Evolutionary conservation across 2,113 vertebrate species (phyloP).

Genomic region (Varanus komodoensis): DNA sequence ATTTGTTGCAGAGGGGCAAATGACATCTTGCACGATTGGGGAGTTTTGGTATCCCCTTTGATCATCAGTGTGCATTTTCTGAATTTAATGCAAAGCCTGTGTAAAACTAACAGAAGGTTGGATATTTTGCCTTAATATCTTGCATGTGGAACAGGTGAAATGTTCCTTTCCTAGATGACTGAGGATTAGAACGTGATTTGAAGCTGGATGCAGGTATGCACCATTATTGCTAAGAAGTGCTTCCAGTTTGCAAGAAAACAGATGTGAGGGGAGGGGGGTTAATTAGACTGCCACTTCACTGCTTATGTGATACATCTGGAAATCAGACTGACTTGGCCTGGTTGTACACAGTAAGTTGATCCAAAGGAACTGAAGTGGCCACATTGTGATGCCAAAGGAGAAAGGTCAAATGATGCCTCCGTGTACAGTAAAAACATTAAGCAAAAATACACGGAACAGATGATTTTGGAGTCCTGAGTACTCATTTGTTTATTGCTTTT

Average conservation of each 20-base stretch:
- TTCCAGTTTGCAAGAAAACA: background rate
- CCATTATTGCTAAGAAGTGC: background rate
- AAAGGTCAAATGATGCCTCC: background rate
- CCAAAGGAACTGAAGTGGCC: background rate
- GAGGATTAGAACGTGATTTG: background rate
- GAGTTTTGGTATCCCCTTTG: background rate
- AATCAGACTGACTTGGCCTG: background rate
- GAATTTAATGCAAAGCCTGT: background rate
- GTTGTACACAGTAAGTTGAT: background rate
- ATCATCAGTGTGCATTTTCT: background rate
- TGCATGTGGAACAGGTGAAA: conserved; percentile 14
- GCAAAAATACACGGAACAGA: conserved; percentile 49
- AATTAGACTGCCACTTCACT: background rate
- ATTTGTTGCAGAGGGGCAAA: background rate
- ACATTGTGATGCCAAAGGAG: background rate
- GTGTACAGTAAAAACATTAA: background rate
- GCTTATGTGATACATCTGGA: background rate
- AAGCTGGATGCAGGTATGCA: background rate
- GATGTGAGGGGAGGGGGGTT: background rate
- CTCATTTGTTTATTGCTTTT: conserved; percentile 29
- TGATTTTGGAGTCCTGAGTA: conserved; percentile 52
- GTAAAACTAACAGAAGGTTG: accelerated
- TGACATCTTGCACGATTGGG: background rate
- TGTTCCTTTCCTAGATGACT: background rate
- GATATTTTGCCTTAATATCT: conserved; percentile 13